Percentiles rank a stretch among this genome's conserved stretches.
phyloP scores from a whole-genome alignment of 1,140 invertebrate genomes.

The Rhizoglyphus robini region DNA sequence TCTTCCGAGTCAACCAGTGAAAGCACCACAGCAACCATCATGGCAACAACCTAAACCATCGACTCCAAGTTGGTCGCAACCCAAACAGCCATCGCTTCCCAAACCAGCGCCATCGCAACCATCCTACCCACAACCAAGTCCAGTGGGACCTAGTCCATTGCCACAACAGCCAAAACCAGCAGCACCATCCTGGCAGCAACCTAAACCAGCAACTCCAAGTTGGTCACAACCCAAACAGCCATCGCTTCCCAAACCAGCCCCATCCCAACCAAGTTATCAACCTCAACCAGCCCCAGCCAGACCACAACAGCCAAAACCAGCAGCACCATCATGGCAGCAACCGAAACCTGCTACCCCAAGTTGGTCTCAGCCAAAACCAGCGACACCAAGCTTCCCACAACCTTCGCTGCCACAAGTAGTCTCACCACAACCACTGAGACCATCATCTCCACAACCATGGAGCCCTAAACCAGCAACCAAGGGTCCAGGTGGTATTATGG shows the following conservation, averaged over 20 bases:
- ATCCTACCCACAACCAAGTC: too few relatives aligned
- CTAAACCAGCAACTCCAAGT: conserved; percentile 17
- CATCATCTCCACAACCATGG: not conserved
- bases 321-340: not conserved
- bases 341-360: not conserved
- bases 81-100: conserved; percentile 8
- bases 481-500: too few relatives aligned
- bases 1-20: too few relatives aligned
- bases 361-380: not conserved
- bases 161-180: not conserved
- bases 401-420: not conserved
- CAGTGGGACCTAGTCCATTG: not conserved
- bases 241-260: not conserved
- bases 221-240: not conserved
- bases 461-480: not conserved
- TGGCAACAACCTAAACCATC: not conserved
- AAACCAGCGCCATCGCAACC: conserved; percentile 9
- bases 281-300: not conserved
- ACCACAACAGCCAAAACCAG: not conserved
- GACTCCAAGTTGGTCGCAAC: not conserved
- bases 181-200: not conserved
- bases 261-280: not conserved
- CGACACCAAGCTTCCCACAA: not conserved
- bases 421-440: not conserved
- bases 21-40: too few relatives aligned